Evolutionary conservation across 2,113 vertebrate species (phyloP).

Genomic region (Phaethon lepturus): DNA sequence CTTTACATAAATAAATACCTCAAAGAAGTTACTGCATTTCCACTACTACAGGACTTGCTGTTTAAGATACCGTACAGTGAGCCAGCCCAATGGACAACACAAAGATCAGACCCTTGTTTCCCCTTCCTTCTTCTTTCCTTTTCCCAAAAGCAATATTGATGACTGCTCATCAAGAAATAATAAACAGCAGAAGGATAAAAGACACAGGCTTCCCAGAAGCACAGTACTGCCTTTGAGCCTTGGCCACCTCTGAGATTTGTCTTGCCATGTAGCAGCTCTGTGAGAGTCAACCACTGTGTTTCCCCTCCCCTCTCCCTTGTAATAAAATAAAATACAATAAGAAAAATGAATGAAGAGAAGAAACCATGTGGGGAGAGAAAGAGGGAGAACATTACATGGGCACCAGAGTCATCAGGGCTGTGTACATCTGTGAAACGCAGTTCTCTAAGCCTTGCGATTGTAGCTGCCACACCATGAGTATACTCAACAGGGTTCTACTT

Average conservation of each 20-base stretch:
- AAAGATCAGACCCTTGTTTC: not conserved
- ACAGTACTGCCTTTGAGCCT: not conserved
- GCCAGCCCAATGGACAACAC: not conserved
- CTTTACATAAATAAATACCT: not conserved
- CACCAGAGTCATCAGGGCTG: not conserved
- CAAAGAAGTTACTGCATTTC: not conserved
- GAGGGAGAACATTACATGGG: not conserved
- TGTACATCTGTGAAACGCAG: not conserved
- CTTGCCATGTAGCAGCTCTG: not conserved
- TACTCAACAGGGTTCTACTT: constrained; percentile 29
- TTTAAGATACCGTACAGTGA: not conserved
- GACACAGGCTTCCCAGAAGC: not conserved
- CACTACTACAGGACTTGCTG: not conserved
- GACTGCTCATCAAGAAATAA: constrained; percentile 7
- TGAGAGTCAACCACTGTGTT: not conserved
- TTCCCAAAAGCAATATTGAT: not conserved
- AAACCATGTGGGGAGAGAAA: not conserved
- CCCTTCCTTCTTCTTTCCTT: not conserved
- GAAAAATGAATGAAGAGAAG: not conserved
- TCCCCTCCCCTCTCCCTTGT: not conserved
- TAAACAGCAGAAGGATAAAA: not conserved
- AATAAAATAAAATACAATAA: not conserved
- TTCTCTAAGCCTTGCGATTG: not conserved
- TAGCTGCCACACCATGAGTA: not conserved
- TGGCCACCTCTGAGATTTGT: constrained; percentile 27